phyloP scores from a whole-genome alignment of 2,113 vertebrate species.

The Coreoperca whiteheadi region DNA sequence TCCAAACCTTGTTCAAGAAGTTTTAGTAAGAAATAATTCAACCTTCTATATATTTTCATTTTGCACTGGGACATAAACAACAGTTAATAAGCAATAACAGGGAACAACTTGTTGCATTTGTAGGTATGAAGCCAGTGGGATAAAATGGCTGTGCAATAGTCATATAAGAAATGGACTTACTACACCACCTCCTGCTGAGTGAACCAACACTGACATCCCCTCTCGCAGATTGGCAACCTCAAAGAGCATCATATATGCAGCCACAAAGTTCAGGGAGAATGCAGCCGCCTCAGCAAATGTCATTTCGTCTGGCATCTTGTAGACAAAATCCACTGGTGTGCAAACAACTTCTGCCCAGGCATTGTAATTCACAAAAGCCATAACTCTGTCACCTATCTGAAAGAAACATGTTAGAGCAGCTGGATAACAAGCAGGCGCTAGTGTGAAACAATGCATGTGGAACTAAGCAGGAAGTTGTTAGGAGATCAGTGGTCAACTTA shows the following conservation, averaged over 20 bases:
- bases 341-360: slow-evolving; percentile 99
- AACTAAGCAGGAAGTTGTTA: not conserved
- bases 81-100: not conserved
- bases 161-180: slow-evolving; percentile 82
- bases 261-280: slow-evolving; percentile 96
- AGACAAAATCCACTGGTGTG: slow-evolving; percentile 92
- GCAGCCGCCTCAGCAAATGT: slow-evolving; percentile 95
- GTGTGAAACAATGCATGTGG: not conserved
- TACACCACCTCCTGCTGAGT: slow-evolving; percentile 96
- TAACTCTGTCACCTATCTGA: slow-evolving; percentile 96
- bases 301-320: slow-evolving; percentile 97
- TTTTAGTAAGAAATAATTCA: not conserved
- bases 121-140: not conserved
- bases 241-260: slow-evolving; percentile 99
- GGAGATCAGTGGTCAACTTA: not conserved
- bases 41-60: not conserved
- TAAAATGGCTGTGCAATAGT: not conserved
- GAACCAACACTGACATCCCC: slow-evolving; percentile 98
- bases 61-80: not conserved
- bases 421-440: not conserved
- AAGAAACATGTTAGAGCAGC: slow-evolving; percentile 36
- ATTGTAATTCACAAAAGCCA: slow-evolving; percentile 96
- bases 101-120: not conserved
- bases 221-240: slow-evolving; percentile 96
- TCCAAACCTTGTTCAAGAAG: not conserved